Conservation (phyloP, 2,888 invertebrate genomes). For the Ischnus inquisitorius region DNA sequence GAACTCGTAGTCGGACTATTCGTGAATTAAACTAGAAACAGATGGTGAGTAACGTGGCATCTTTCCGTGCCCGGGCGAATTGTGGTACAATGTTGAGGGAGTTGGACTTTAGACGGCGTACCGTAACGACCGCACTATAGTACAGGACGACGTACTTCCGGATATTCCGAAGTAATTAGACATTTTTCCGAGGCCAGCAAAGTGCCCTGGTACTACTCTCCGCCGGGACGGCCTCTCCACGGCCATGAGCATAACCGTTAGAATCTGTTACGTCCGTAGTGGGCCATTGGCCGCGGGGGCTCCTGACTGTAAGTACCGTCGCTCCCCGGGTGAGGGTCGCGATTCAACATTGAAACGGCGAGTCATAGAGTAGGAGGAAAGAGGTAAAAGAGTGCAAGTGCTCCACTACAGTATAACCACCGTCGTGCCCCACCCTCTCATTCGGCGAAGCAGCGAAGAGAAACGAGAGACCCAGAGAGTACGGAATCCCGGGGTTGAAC, state of each 20-base stretch:
- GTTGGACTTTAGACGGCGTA: conserved; percentile 57
- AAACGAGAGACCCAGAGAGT: conserved; percentile 7
- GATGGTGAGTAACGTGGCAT: conserved; percentile 50
- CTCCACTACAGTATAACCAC: conserved; percentile 46
- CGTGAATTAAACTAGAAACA: conserved; percentile 53
- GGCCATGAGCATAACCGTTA: conserved; percentile 82
- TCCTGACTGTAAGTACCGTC: conserved; percentile 62
- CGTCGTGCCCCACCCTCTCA: neutral
- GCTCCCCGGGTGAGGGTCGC: conserved; percentile 52
- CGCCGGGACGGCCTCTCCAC: conserved; percentile 62
- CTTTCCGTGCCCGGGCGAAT: conserved; percentile 3
- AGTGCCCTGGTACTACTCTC: conserved; percentile 43
- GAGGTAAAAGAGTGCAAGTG: conserved; percentile 41
- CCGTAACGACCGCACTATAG: conserved; percentile 47
- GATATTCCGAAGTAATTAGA: conserved; percentile 80
- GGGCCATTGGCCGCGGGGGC: conserved; percentile 61
- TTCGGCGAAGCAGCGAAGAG: conserved; percentile 23
- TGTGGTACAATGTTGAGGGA: conserved; percentile 27
- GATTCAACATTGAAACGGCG: conserved; percentile 66
- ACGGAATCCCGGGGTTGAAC: conserved; percentile 36
- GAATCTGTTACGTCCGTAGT: conserved; percentile 81
- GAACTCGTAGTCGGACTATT: conserved; percentile 13
- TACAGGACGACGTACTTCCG: conserved; percentile 33
- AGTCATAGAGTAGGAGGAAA: conserved; percentile 48
- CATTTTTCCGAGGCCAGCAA: conserved; percentile 65